Evolutionary conservation across 2,797 vertebrate species (phyloP).

Genomic region (Apodemus agrarius): DNA sequence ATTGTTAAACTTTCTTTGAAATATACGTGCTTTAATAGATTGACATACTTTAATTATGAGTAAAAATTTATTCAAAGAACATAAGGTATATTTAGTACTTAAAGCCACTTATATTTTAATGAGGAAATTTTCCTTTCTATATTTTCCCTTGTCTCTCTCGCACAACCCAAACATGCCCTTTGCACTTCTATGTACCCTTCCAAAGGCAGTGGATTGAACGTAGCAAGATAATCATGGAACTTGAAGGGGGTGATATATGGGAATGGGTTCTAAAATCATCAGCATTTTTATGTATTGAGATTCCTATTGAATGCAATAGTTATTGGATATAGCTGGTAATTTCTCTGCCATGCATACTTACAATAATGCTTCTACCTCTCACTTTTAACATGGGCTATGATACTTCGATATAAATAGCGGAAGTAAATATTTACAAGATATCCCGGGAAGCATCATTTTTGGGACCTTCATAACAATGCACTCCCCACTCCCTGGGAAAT

Average conservation of each 20-base stretch:
- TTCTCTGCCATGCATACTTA: constrained; percentile 83
- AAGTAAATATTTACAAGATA: constrained; percentile 77
- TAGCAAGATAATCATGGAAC: constrained; percentile 74
- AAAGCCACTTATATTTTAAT: constrained; percentile 74
- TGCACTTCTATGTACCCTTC: constrained; percentile 79
- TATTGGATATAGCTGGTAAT: constrained; percentile 83
- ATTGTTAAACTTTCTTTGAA: constrained; percentile 81
- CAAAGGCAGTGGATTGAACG: constrained; percentile 84
- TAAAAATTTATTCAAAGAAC: constrained; percentile 81
- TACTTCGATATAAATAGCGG: constrained; percentile 83
- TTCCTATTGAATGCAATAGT: constrained; percentile 82
- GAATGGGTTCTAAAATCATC: constrained; percentile 79
- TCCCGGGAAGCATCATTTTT: constrained; percentile 78
- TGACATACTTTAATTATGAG: constrained; percentile 80
- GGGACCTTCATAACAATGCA: constrained; percentile 65
- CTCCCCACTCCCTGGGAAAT: constrained; percentile 73
- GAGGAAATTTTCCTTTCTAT: constrained; percentile 20
- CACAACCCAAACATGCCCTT: constrained; percentile 54
- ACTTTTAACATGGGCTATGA: constrained; percentile 85
- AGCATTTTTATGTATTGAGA: constrained; percentile 82
- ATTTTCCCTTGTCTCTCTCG: constrained; percentile 33
- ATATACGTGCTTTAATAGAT: constrained; percentile 75
- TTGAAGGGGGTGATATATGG: constrained; percentile 75
- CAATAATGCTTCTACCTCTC: constrained; percentile 88
- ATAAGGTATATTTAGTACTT: constrained; percentile 79